Evolutionary conservation across 2,113 vertebrate species (phyloP).

Genomic region (Melanerpes aurifrons): DNA sequence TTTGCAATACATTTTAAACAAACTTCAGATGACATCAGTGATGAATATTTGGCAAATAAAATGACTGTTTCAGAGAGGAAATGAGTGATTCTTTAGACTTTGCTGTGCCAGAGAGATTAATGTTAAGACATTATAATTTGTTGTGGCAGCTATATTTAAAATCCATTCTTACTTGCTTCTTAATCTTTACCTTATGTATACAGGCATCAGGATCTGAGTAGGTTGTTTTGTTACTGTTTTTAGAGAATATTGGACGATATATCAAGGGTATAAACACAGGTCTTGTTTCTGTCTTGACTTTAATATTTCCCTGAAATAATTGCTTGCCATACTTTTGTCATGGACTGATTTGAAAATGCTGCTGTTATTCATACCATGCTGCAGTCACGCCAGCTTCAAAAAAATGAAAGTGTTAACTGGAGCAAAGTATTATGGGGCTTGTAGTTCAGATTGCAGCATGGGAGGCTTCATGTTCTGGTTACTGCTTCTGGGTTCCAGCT

Average conservation of each 20-base stretch:
- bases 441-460: too few species aligned
- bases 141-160: constrained; percentile 15
- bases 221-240: neutral
- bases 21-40: neutral
- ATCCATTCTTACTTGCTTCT: neutral
- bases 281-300: constrained; percentile 8
- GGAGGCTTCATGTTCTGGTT: too few species aligned
- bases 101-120: neutral
- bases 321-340: neutral
- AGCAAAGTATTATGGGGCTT: too few species aligned
- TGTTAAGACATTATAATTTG: neutral
- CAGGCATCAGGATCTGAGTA: neutral
- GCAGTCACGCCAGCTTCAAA: too few species aligned
- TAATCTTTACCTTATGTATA: neutral
- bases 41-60: constrained; percentile 26
- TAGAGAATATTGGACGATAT: neutral
- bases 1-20: neutral
- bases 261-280: neutral
- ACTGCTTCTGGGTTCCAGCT: too few species aligned
- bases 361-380: too few species aligned
- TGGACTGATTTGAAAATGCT: too few species aligned
- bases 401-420: too few species aligned
- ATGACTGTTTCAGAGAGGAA: neutral
- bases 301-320: constrained; percentile 16
- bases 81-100: neutral